phyloP scores from a whole-genome alignment of 2,888 invertebrate species.

The Meiosimyza platycephala region DNA sequence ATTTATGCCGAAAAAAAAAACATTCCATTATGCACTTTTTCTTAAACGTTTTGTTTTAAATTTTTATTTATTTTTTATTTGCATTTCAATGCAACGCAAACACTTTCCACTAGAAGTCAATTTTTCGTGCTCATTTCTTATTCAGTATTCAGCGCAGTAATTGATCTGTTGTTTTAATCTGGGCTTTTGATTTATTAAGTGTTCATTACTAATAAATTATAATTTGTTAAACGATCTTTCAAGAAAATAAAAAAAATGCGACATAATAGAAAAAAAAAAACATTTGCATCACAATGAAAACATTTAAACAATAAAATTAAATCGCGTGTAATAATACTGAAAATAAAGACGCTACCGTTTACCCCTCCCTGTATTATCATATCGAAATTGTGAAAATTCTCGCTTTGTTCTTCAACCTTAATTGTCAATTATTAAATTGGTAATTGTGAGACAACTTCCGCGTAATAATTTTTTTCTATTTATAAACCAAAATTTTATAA shows the following conservation, averaged over 20 bases:
- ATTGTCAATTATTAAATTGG: too few species aligned
- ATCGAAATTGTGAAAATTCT: too few species aligned
- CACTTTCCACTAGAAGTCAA: background rate
- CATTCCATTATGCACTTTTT: slow-evolving; percentile 13
- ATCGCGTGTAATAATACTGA: slow-evolving; percentile 12
- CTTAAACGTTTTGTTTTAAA: background rate
- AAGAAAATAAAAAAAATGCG: background rate
- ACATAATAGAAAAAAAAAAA: background rate
- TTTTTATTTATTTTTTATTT: background rate
- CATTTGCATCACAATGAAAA: slow-evolving; percentile 14
- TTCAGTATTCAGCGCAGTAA: slow-evolving; percentile 32
- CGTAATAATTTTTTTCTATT: too few species aligned
- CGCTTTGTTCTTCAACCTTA: too few species aligned
- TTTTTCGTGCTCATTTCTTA: slow-evolving; percentile 28
- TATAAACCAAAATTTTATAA: background rate
- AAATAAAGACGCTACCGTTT: background rate
- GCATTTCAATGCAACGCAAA: slow-evolving; percentile 15
- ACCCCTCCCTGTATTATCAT: too few species aligned
- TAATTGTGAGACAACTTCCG: too few species aligned
- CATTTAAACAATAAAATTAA: background rate
- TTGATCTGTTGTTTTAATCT: slow-evolving; percentile 23
- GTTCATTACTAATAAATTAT: background rate
- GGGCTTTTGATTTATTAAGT: slow-evolving; percentile 5
- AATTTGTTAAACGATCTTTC: background rate
- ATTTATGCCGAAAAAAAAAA: background rate